These are phyloP conservation scores for Empidonax alnorum DNA, from an alignment of 2,113 vertebrate species.

Conservation along the genomic window DNA sequence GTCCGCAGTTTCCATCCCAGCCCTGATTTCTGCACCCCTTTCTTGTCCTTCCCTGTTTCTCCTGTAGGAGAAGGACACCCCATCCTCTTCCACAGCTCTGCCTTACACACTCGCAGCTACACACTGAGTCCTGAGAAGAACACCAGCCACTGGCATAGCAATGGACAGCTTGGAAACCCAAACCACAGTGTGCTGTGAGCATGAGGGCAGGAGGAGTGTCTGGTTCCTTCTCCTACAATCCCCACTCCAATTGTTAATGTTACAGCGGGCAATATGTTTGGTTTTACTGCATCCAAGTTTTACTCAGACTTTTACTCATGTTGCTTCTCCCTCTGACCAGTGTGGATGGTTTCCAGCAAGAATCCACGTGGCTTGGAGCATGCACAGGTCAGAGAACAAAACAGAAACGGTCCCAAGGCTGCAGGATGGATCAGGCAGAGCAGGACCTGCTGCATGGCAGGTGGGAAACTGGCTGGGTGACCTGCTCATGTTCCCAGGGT, in stretches of 20 bases:
- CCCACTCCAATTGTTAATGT: neutral
- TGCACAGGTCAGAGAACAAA: neutral
- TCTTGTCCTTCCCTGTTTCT: neutral
- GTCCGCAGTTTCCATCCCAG: neutral
- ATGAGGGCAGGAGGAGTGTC: neutral
- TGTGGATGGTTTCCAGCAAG: neutral
- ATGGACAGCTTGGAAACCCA: neutral
- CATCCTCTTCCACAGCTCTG: neutral
- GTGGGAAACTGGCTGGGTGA: neutral
- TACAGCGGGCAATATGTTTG: neutral
- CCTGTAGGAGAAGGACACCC: neutral
- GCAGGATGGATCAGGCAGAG: neutral
- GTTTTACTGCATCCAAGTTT: neutral
- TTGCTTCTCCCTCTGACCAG: neutral
- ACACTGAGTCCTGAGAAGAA: neutral
- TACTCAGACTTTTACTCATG: neutral
- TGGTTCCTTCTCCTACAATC: neutral
- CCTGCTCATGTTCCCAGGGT: neutral
- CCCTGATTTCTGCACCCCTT: neutral
- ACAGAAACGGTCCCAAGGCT: neutral
- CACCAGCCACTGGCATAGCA: accelerated
- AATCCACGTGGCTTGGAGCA: neutral
- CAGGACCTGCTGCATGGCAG: neutral
- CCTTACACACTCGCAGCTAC: neutral
- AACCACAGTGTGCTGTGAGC: accelerated